Conservation (phyloP, 2,888 invertebrate species). For the Drosophila basisetae region DNA sequence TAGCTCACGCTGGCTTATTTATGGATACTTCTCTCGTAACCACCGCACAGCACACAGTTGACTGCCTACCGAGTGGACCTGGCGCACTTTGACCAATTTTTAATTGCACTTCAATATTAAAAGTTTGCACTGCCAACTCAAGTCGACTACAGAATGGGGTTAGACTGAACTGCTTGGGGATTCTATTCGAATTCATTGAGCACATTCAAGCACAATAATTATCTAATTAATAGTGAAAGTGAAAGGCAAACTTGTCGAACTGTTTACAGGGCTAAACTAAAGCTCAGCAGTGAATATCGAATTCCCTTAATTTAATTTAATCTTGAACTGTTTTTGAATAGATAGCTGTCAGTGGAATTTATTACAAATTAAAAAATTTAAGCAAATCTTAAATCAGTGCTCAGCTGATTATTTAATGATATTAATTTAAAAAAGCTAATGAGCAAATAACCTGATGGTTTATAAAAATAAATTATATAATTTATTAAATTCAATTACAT, state of each 20-base stretch:
- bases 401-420: background rate
- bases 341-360: background rate
- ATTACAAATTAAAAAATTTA: background rate
- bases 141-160: slow-evolving; percentile 21
- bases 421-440: background rate
- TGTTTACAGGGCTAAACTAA: background rate
- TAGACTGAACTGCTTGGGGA: background rate
- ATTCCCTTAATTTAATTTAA: background rate
- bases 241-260: background rate
- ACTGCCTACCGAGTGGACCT: slow-evolving; percentile 40
- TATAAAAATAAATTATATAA: background rate
- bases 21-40: slow-evolving; percentile 46
- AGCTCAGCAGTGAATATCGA: background rate
- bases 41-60: slow-evolving; percentile 23
- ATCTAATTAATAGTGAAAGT: background rate
- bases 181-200: too few relatives aligned
- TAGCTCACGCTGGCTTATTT: slow-evolving; percentile 72
- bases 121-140: slow-evolving; percentile 28
- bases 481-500: background rate
- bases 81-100: slow-evolving; percentile 53
- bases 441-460: background rate
- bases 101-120: slow-evolving; percentile 56
- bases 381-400: background rate
- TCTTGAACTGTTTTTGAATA: background rate
- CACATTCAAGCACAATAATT: background rate